Evolutionary conservation across 1,140 invertebrate species (phyloP), one percentile per base, ranked within the genome.

Genomic region (Colletes gigas): DNA sequence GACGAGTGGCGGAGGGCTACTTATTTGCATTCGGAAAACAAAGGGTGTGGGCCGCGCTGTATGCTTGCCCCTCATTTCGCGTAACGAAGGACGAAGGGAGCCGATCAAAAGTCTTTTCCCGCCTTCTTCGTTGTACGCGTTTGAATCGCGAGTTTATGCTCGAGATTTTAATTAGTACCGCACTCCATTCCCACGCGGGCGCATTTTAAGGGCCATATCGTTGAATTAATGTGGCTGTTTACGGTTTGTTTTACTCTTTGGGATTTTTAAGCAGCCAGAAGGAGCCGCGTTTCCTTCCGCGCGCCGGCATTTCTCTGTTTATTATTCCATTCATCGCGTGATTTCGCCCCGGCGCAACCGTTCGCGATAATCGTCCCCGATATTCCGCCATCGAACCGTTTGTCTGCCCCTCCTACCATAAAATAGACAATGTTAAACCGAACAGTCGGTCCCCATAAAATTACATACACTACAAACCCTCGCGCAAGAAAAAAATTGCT

Each of bases 1-100:
- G 79, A 79, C 78, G 72, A 74, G 72, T 80, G 65, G 85, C 82
- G 81, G 78, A 92, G 89, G 74, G 86, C 89, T 90, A 91, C 90
- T 93, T 91, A 92, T 93, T 93, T 93, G 90, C 91, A 93, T 92
- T 91, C 86, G 90, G 91, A 91, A 93, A 93, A 93, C 91, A 92
- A 93, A 93, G 90, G 89, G 90, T 86, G 83, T 79, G 89, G 91
- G 88, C 44, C 8, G 65, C 21, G 62, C 78, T 71, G 81, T 81
- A 88, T 84, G 83, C 69, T 39, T 77, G 69, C 83, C 81, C 84
- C 82, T 87, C 85, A 81, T 87, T 83, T 80, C 82, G 82, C 84
- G 84, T 79, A 86, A 87, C 84, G 85, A 86, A 87, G 85, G 85
- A 85, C 85, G 77, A 83, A 83, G 81, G 77, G 75, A 69, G 63